Evolutionary conservation across 2,113 vertebrate genomes (phyloP).

Genomic region (Festucalex cinctus): DNA sequence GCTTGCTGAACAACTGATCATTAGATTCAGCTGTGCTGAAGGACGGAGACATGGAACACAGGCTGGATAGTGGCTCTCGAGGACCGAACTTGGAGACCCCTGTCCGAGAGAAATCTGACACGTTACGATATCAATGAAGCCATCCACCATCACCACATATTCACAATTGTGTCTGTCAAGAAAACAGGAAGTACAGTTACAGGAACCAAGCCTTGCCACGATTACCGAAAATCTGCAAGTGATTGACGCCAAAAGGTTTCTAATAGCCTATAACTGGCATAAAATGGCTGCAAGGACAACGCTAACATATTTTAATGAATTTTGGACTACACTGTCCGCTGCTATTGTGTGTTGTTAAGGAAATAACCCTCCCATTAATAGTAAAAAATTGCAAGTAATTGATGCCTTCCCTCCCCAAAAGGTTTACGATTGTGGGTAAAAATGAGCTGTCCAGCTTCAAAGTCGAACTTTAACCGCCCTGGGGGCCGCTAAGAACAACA

Average conservation of each 20-base stretch:
- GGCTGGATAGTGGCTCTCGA: no score
- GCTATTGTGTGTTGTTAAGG: no score
- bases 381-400: background rate
- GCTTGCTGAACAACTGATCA: no score
- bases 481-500: conserved; percentile 20
- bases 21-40: no score
- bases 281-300: no score
- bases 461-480: conserved; percentile 9
- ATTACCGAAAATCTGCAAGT: background rate
- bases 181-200: background rate
- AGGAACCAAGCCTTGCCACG: background rate
- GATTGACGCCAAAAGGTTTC: background rate
- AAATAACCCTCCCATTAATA: background rate
- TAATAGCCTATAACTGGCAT: background rate
- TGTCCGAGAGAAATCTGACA: background rate
- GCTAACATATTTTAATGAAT: no score
- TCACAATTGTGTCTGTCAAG: background rate
- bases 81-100: no score
- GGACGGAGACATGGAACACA: no score
- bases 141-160: background rate
- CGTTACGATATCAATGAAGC: background rate
- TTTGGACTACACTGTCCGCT: no score
- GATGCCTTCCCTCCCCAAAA: background rate
- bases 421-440: background rate
- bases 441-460: conserved; percentile 35